Base-by-base conservation (phyloP, 2,797 vertebrate species). In the Craterocephalus amniculus region DNA sequence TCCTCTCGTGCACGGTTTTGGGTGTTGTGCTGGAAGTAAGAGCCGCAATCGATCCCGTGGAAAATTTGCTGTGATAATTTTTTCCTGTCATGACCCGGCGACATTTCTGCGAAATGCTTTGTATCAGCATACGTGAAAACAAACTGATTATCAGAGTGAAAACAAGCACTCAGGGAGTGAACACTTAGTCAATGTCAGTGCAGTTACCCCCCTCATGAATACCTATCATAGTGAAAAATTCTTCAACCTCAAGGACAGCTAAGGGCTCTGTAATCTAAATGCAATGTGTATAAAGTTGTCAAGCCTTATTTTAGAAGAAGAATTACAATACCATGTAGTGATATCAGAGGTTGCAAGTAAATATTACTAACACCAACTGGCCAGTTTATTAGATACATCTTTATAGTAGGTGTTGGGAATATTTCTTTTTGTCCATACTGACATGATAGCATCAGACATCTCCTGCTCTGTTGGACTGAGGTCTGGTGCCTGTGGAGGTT, bases 1-100 rank as follows among this genome's bases (percentile, higher is more conserved):
- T 49, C 36, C 34, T 26, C 49, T 27, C 63, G 57, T 18, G 24
- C 36, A 63, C 74, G 52, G 38, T 61, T 68, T 34, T 31, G 60
- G 55, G 60, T 62, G 74, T 29, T 32, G 52, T 45, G 38, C 1
- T 48, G 45, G 16, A 63, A 26, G 18, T 24, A 35, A 62, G 36
- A 79, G 65, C 61, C 27, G 31, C 35, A 70, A 63, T 66, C 63
- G 79, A 11, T 74, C 68, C 45, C 32, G 59, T 74, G 62, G 68
- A 81, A 76, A 87, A 81, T 57, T 32, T 60, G 62, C 57, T 43
- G 38, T 16, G 60, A 68, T 32, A 71, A 29, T 54, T 80, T 65
- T 70, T 31, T 31, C 29, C 29, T 51, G 51, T 78, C 58, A 48
- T 60, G 67, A 78, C 70, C 68, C 48, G 43, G 32, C 62, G 55